phyloP scores from a whole-genome alignment of 1,140 invertebrate species.

The Drosophila kohkoa region DNA sequence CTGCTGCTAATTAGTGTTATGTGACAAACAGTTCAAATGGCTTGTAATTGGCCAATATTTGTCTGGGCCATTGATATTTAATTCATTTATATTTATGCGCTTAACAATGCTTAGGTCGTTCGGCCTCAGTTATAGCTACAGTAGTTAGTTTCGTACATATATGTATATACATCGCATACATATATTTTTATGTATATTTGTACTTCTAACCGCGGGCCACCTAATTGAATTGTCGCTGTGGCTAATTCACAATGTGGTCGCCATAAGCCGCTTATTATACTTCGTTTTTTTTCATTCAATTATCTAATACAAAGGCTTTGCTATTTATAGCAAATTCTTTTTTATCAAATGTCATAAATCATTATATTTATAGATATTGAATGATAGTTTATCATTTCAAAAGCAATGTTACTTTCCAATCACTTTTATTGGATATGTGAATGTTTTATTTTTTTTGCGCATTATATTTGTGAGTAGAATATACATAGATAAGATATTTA shows the following conservation, averaged over 20 bases:
- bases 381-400: neutral
- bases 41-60: conserved; percentile 71
- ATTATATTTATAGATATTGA: neutral
- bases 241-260: conserved; percentile 28
- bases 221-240: conserved; percentile 47
- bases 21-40: conserved; percentile 73
- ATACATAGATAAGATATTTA: conserved; percentile 35
- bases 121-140: neutral
- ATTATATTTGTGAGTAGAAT: no score
- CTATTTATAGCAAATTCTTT: conserved; percentile 4
- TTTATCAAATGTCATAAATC: neutral
- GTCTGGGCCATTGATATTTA: conserved; percentile 60
- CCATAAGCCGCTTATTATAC: conserved; percentile 19
- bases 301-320: conserved; percentile 12
- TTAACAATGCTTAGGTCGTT: conserved; percentile 14
- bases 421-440: neutral
- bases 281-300: conserved; percentile 8
- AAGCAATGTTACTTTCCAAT: neutral
- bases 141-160: neutral
- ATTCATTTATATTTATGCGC: conserved; percentile 70
- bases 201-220: conserved; percentile 13
- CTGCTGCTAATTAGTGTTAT: conserved; percentile 73
- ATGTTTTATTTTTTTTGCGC: neutral
- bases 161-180: neutral
- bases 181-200: neutral